Conservation (phyloP, 2,888 invertebrate species). For the Drosophila limbata region DNA sequence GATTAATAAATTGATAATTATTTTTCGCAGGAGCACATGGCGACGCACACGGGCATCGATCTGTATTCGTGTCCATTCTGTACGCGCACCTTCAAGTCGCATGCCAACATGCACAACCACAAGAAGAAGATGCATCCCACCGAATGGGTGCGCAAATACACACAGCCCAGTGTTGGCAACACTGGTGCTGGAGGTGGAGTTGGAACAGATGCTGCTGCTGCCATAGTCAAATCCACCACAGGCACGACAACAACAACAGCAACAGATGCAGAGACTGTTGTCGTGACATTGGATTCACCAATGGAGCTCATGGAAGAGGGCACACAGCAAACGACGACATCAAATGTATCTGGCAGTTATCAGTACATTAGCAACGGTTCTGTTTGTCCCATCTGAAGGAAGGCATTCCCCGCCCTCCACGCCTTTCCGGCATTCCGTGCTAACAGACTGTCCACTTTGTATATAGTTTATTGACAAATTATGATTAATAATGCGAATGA, state of each 20-base stretch:
- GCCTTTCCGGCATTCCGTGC: background rate
- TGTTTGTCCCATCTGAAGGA: conserved; percentile 53
- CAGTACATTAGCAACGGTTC: conserved; percentile 49
- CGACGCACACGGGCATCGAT: conserved; percentile 83
- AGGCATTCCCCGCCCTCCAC: no score
- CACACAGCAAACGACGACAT: conserved; percentile 20
- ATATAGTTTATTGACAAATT: conserved; percentile 24
- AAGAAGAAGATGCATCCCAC: conserved; percentile 83
- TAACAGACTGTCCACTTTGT: conserved; percentile 3
- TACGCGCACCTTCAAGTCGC: conserved; percentile 83
- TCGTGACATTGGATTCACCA: conserved; percentile 2
- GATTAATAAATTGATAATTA: background rate
- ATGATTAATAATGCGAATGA: background rate
- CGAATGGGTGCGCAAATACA: conserved; percentile 80
- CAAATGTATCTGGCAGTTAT: conserved; percentile 21
- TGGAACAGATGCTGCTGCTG: background rate
- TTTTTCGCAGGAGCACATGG: conserved; percentile 81
- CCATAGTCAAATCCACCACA: conserved; percentile 2
- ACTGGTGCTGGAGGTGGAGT: background rate
- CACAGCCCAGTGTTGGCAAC: conserved; percentile 52
- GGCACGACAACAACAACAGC: background rate
- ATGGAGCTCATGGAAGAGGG: conserved; percentile 11
- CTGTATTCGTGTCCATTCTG: conserved; percentile 83
- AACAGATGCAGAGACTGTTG: background rate
- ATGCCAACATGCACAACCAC: conserved; percentile 85